phyloP scores from a whole-genome alignment of 1,140 invertebrate species.

The Pygmarrhopalites habei region DNA sequence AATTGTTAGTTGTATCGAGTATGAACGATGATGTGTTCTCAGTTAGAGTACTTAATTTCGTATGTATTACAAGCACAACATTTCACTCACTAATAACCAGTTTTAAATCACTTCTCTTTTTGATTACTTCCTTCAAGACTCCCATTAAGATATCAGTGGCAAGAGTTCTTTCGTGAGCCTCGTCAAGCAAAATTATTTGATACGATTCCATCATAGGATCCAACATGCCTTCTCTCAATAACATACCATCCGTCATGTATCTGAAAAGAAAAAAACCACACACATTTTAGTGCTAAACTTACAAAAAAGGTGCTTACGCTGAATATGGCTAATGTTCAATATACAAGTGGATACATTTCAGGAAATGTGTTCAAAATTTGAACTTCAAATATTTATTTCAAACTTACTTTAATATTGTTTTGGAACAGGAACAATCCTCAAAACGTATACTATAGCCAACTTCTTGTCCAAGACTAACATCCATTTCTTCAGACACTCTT shows the following conservation, averaged over 20 bases:
- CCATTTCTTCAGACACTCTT: conserved; percentile 73
- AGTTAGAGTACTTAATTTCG: too few species aligned
- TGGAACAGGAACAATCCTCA: conserved; percentile 91
- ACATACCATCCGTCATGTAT: conserved; percentile 92
- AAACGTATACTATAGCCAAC: conserved; percentile 90
- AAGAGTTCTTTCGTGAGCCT: conserved; percentile 94
- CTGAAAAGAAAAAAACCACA: conserved; percentile 24
- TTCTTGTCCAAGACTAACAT: conserved; percentile 56
- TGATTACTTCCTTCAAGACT: conserved; percentile 47
- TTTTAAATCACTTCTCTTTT: too few species aligned
- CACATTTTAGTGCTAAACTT: too few species aligned
- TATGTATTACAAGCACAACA: too few species aligned
- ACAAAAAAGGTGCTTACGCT: too few species aligned
- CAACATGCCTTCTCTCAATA: conserved; percentile 76
- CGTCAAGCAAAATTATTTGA: conserved; percentile 84
- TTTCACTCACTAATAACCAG: too few species aligned
- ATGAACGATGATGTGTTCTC: too few species aligned
- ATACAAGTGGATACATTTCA: too few species aligned
- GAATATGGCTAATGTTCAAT: too few species aligned
- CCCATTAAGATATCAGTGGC: conserved; percentile 89
- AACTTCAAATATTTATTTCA: background rate
- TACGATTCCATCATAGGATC: conserved; percentile 67
- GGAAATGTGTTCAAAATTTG: too few species aligned
- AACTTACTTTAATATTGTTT: conserved; percentile 72
- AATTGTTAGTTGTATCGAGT: too few species aligned